Conservation (phyloP, 2,888 invertebrate species). For the Meteorus colon region DNA sequence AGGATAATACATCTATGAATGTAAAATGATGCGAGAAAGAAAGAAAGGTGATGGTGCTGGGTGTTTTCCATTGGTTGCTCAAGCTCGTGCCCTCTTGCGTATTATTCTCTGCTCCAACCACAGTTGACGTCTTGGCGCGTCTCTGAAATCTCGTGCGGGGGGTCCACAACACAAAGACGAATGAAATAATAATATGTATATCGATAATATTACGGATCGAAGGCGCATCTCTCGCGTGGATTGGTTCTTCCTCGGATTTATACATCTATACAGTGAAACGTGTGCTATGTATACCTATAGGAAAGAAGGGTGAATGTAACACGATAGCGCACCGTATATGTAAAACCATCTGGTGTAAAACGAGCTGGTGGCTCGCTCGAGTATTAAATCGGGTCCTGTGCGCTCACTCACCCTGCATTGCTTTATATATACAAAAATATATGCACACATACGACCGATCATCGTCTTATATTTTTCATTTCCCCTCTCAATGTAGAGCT, state of each 20-base stretch:
- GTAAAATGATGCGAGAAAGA: slow-evolving; percentile 29
- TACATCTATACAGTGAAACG: slow-evolving; percentile 31
- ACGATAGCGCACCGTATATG: slow-evolving; percentile 69
- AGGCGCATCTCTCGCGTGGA: slow-evolving; percentile 58
- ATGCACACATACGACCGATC: slow-evolving; percentile 13
- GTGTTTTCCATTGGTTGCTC: background rate
- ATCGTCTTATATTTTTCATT: slow-evolving; percentile 31
- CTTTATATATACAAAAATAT: slow-evolving; percentile 35
- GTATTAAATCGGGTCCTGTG: slow-evolving; percentile 71
- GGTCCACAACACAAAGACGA: slow-evolving; percentile 58
- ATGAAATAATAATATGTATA: slow-evolving; percentile 53
- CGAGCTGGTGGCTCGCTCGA: slow-evolving; percentile 71
- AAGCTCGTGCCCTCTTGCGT: slow-evolving; percentile 6
- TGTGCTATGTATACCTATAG: slow-evolving; percentile 45
- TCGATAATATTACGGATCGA: slow-evolving; percentile 61
- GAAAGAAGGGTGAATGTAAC: slow-evolving; percentile 61
- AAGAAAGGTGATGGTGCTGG: slow-evolving; percentile 18
- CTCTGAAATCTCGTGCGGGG: slow-evolving; percentile 43
- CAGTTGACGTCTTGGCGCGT: background rate
- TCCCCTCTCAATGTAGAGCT: background rate
- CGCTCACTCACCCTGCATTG: slow-evolving; percentile 38
- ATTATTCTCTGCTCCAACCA: background rate
- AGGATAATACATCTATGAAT: slow-evolving; percentile 18
- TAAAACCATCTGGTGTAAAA: slow-evolving; percentile 73
- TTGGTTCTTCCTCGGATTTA: slow-evolving; percentile 46